Evolutionary conservation across 1,140 invertebrate genomes (phyloP), one percentile per base, ranked within the genome.

Genomic region (Lepidurus packardi): DNA sequence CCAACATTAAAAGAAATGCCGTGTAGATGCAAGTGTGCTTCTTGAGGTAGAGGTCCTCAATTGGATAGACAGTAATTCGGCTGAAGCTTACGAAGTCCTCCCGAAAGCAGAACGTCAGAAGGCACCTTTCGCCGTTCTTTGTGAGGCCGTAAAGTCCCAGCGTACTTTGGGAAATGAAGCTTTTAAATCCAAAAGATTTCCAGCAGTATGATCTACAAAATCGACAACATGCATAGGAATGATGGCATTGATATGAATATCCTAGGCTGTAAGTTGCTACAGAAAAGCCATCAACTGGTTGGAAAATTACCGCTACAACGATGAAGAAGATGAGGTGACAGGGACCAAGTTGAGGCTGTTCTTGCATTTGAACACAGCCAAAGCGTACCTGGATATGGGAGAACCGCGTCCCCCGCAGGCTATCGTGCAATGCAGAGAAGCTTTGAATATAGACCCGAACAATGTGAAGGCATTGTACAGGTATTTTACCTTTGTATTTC

Each of bases 291-390:
- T 65, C 21, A 21, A 65, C 21, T 65, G 53, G 53, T 21, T 65
- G 21, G 53, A 65, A 65, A 65, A 65, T 65, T 65, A 65, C 21
- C 53, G 53, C 7, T 65, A 65, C 13, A 65, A 65, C 21, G 21
- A 65, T 65, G 53, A 65, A 65, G 53, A 65, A 65, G 53, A 65
- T n/a, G 53, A 65, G 53, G 16, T 65, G 53, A 13, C 7, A 65
- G 53, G 53, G 53, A 65, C 16, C 21, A 7, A 65, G 0, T 21
- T 65, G 16, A 13, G 53, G 16, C 21, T 65, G 13, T 65, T n/a
- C 10, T 65, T 65, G 21, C 53, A 65, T 16, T 65, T 65, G 13
- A 65, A 65, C 21, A 65, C 53, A 7, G 53, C 53, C 53, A 13
- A 65, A 16, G 53, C 9, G 13, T 65, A 65, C 21, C 21, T 65